Evolutionary conservation across 2,888 invertebrate species (phyloP), one percentile per base, ranked within the genome.

Genomic region (Eilema sororculum): DNA sequence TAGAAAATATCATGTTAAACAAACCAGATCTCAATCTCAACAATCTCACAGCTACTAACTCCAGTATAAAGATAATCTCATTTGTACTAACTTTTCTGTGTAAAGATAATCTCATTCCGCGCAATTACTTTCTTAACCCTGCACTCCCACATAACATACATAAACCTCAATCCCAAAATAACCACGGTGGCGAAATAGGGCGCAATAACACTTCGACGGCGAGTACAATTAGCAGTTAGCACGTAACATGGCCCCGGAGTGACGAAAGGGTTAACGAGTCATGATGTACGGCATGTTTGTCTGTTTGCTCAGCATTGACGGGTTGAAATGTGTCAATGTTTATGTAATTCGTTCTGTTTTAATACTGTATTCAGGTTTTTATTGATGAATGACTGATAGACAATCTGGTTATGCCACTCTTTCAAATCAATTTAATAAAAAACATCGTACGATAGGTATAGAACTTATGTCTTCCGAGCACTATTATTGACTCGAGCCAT

Each of bases 201-300:
- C 52, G 72, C 77, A 64, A 77, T 82, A 83, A 82, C 81, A 79
- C 76, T 82, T 73, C 61, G 61, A 63, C 56, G 52, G 67, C 67
- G 65, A 73, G 74, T 72, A 80, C 83, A 83, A 83, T 83, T 83
- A 83, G 82, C 83, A 83, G 83, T 83, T 82, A 81, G 65, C 77
- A 70, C 76, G 76, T 74, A 70, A 75, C 78, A 72, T 63, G 68
- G 72, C 28, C 76, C 71, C 63, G 41, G 24, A 25, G 73, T 68
- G 75, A 73, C 64, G 68, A 64, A 60, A 30, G 69, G 65, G 69
- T 69, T 69, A 65, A 65, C 63, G 25, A 30, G 71, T 6, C 46
- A 63, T 67, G 61, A 59, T 64, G 71, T 66, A 71, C 66, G 63
- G n/a, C 57, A 9, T 20, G 58, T 57, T 71, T 61, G 64, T 37